phyloP scores from a whole-genome alignment of 2,888 invertebrate species.

The Linnaemya tessellans region DNA sequence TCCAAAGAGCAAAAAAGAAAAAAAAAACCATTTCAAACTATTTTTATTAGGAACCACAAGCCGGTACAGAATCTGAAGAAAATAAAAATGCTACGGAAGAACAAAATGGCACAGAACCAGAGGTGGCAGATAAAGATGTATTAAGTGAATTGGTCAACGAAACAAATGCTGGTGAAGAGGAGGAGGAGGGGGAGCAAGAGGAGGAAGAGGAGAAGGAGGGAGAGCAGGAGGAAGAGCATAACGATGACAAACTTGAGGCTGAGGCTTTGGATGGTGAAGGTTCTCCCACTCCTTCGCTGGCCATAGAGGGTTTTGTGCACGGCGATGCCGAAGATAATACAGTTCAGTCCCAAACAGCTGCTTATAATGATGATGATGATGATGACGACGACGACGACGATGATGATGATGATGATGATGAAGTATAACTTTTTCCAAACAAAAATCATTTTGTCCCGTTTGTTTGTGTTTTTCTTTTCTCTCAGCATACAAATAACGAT shows the following conservation, averaged over 20 bases:
- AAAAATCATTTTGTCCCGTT: conserved; percentile 74
- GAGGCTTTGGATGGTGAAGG: conserved; percentile 73
- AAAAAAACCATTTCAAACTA: conserved; percentile 58
- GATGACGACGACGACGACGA: conserved; percentile 67
- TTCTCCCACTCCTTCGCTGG: conserved; percentile 81
- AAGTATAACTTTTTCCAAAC: conserved; percentile 76
- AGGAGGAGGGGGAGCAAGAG: conserved; percentile 7
- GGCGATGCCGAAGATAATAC: conserved; percentile 81
- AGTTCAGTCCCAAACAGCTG: conserved; percentile 82
- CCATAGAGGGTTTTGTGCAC: conserved; percentile 82
- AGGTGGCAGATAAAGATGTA: not conserved
- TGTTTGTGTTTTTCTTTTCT: conserved; percentile 72
- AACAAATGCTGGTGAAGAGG: conserved; percentile 21
- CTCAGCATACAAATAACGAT: conserved; percentile 70
- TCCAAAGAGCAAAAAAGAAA: conserved; percentile 22
- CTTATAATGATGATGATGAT: conserved; percentile 75
- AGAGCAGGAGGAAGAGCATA: not conserved
- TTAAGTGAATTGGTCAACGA: not conserved
- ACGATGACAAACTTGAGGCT: conserved; percentile 39
- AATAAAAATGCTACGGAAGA: not conserved
- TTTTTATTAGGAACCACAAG: conserved; percentile 65
- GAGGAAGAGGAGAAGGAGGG: conserved; percentile 28
- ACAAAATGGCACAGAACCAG: conserved; percentile 3
- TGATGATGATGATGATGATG: conserved; percentile 72
- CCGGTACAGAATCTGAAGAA: conserved; percentile 26